A percentile compares a stretch with the other conserved stretches of the same genome.
Evolutionary conservation across 2,797 vertebrate genomes (phyloP).

Genomic region (Psittacula echo): DNA sequence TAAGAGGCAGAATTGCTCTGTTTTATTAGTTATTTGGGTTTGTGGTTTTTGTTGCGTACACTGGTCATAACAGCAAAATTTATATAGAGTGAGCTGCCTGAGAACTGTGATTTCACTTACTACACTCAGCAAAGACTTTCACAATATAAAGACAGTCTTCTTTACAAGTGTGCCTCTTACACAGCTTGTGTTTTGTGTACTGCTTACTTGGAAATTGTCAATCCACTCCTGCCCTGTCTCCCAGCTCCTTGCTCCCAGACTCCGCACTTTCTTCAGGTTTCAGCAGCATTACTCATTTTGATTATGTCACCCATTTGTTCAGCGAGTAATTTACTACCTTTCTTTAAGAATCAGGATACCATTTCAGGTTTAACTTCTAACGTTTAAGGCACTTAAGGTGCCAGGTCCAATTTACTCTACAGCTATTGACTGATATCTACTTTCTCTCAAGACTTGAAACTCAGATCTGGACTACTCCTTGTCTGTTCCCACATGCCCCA

Average conservation of each 20-base stretch:
- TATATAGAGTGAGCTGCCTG: background rate
- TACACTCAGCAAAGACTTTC: background rate
- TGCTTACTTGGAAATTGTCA: background rate
- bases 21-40: constrained; percentile 2
- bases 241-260: background rate
- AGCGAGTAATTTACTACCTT: constrained; percentile 57
- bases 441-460: constrained; percentile 25
- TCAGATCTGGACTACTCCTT: background rate
- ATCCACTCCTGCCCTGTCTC: background rate
- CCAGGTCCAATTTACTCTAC: constrained; percentile 72
- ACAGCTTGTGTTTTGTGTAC: background rate
- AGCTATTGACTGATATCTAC: constrained; percentile 57
- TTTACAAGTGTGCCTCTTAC: background rate
- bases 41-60: background rate
- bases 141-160: background rate
- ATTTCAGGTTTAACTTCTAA: constrained; percentile 70
- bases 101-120: background rate
- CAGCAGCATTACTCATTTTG: constrained; percentile 37
- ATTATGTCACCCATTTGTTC: constrained; percentile 63
- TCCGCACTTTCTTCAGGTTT: constrained; percentile 21
- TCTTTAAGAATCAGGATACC: constrained; percentile 68
- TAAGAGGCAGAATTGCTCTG: background rate
- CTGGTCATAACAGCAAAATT: background rate
- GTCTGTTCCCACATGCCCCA: background rate
- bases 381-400: constrained; percentile 73